A percentile compares a stretch with the other conserved stretches of the same genome.
Conservation (phyloP, 1,140 invertebrate species). For the Neodiprion pinetum region DNA sequence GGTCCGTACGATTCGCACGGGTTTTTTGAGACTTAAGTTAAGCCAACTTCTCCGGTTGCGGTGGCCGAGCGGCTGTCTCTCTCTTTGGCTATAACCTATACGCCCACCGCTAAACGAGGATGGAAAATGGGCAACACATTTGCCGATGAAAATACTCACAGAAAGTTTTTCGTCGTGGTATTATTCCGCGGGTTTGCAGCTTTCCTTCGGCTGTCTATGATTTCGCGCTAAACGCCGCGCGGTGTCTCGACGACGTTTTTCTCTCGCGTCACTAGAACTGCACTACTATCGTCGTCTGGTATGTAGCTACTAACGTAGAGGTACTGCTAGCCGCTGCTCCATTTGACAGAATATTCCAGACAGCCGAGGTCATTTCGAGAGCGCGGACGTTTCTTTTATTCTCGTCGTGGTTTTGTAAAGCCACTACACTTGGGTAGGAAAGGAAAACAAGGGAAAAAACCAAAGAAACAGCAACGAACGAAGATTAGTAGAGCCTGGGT, state of each 20-base stretch:
- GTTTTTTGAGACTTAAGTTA: no score
- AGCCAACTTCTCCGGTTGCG: no score
- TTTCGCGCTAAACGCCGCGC: background rate
- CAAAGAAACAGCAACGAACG: no score
- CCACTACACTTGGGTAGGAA: no score
- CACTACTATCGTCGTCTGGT: background rate
- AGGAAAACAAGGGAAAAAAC: no score
- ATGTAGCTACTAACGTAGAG: background rate
- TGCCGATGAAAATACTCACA: constrained; percentile 28
- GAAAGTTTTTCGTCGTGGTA: background rate
- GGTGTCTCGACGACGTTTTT: background rate
- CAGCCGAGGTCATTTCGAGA: background rate
- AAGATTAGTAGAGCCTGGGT: no score
- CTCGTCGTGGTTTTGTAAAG: no score
- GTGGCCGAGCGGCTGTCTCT: no score
- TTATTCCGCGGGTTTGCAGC: background rate
- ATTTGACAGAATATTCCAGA: background rate
- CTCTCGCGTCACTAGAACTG: background rate
- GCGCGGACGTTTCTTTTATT: background rate
- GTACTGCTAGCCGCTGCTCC: background rate
- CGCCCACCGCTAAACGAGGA: constrained; percentile 11
- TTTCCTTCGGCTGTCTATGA: no score
- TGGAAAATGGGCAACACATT: constrained; percentile 3
- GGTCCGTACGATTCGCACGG: no score
- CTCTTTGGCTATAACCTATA: constrained; percentile 18